These are phyloP conservation scores for Bugula neritina DNA, from an alignment of 2,888 invertebrate genomes.

Conservation along the genomic window DNA sequence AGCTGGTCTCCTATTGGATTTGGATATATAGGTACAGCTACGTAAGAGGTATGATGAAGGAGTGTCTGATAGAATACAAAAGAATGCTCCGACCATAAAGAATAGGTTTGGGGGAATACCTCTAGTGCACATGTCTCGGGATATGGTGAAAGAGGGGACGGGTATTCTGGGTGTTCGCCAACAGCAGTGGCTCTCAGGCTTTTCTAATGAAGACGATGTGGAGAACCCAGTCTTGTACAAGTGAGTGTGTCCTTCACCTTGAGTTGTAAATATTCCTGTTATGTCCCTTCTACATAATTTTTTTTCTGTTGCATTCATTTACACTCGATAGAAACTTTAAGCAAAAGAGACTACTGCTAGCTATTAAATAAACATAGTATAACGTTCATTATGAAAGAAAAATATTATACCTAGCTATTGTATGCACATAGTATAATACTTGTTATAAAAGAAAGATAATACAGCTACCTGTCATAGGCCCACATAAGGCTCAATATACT, in stretches of 20 bases:
- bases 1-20: background rate
- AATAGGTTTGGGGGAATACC: constrained; percentile 35
- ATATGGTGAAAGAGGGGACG: constrained; percentile 27
- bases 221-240: constrained; percentile 52
- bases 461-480: too few species aligned
- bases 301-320: too few species aligned
- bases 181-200: constrained; percentile 46
- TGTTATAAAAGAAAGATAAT: too few species aligned
- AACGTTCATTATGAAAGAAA: too few species aligned
- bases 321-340: too few species aligned
- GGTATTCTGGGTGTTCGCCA: constrained; percentile 46
- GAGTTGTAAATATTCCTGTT: too few species aligned
- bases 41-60: constrained; percentile 27
- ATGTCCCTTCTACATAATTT: too few species aligned
- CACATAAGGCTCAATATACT: too few species aligned
- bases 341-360: too few species aligned
- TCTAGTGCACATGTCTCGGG: constrained; percentile 33
- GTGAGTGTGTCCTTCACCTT: constrained; percentile 35
- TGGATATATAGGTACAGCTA: constrained; percentile 30
- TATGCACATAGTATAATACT: too few species aligned
- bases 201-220: constrained; percentile 48
- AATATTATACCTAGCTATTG: too few species aligned
- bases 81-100: constrained; percentile 27
- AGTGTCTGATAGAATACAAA: constrained; percentile 21
- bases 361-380: too few species aligned